These are phyloP conservation scores for Drosophila infuscata DNA, from an alignment of 2,888 invertebrate genomes.

Conservation along the genomic window DNA sequence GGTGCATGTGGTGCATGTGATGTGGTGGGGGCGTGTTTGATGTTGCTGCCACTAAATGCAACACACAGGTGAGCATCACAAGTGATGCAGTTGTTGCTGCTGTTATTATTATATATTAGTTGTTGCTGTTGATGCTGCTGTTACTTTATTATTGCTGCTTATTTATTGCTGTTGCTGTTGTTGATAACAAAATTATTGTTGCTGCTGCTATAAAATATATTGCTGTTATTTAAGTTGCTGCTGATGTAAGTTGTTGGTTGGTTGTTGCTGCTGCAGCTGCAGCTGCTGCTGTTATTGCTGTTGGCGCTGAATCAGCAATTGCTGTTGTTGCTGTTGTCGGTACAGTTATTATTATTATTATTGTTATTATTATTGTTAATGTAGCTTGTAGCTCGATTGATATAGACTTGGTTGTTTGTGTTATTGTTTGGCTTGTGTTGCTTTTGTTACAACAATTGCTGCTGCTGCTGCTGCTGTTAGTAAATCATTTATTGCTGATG, in stretches of 20 bases:
- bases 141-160: background rate
- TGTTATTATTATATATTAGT: background rate
- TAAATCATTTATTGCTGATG: conserved; percentile 11
- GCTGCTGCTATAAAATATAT: background rate
- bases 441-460: background rate
- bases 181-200: background rate
- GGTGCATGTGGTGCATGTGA: background rate
- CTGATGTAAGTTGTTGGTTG: background rate
- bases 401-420: background rate
- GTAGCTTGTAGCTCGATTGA: background rate
- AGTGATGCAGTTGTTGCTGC: background rate
- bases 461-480: background rate
- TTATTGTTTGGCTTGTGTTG: background rate
- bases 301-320: conserved; percentile 1
- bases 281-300: background rate
- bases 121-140: background rate
- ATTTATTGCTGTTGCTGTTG: background rate
- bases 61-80: background rate
- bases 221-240: background rate
- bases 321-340: background rate
- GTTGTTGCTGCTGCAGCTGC: background rate
- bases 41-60: conserved; percentile 4
- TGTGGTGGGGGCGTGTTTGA: background rate
- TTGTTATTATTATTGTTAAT: background rate
- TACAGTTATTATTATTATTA: background rate